phyloP scores from a whole-genome alignment of 53 echinoderm and acorn worm species.

The Paelopatides confundens region DNA sequence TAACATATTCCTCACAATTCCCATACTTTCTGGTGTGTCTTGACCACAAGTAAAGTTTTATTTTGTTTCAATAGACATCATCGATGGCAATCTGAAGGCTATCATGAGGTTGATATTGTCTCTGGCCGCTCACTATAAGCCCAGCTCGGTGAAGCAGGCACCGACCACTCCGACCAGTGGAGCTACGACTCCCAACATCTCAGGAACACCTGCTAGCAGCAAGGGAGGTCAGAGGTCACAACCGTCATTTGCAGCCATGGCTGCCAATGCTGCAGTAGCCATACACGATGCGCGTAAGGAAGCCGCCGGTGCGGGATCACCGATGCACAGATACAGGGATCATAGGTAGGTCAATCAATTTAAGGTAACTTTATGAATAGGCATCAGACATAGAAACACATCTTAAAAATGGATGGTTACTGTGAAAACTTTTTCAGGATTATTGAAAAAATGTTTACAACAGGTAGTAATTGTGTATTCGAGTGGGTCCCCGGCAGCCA shows the following conservation, averaged over 20 bases:
- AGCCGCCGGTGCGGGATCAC: conserved; percentile 82
- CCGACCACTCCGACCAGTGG: conserved; percentile 50
- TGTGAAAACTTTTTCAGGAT: too few species aligned
- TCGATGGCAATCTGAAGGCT: conserved; percentile 96
- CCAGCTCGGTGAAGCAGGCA: conserved; percentile 95
- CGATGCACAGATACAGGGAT: conserved; percentile 82
- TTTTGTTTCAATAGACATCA: conserved; percentile 71
- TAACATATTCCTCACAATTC: too few species aligned
- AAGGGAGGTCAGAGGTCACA: conserved; percentile 61
- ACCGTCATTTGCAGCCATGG: conserved; percentile 93
- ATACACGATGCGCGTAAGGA: conserved; percentile 96
- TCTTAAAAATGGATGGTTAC: too few species aligned
- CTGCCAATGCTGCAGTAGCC: conserved; percentile 91
- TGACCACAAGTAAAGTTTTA: not conserved
- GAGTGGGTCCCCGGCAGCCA: too few species aligned
- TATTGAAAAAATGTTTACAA: too few species aligned
- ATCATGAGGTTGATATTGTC: conserved; percentile 96
- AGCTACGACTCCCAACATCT: conserved; percentile 48
- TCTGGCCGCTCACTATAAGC: conserved; percentile 98
- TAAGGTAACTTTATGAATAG: too few species aligned
- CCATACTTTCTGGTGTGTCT: not conserved
- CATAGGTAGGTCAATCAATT: conserved; percentile 70
- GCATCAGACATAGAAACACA: too few species aligned
- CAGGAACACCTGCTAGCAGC: conserved; percentile 43
- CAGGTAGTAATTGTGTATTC: too few species aligned